Conservation (phyloP, 2,113 vertebrate species). For the Ictidomys tridecemlineatus region DNA sequence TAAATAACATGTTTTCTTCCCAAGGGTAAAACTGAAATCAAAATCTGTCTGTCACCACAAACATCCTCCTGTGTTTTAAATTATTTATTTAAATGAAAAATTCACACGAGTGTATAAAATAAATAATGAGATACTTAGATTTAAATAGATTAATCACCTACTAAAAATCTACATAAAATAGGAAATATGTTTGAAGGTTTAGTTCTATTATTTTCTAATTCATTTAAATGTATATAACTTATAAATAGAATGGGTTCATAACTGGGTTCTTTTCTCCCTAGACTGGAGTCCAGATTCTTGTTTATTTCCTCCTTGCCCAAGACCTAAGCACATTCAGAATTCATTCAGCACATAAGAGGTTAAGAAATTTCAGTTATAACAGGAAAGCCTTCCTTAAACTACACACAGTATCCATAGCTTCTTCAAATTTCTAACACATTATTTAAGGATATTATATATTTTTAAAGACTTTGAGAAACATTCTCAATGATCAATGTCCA, state of each 20-base stretch:
- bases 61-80: conserved; percentile 59
- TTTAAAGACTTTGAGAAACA: conserved; percentile 35
- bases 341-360: neutral
- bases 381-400: neutral
- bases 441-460: neutral
- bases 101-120: conserved; percentile 48
- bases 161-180: conserved; percentile 42
- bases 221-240: conserved; percentile 40
- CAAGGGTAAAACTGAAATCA: conserved; percentile 30
- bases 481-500: neutral
- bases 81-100: conserved; percentile 49
- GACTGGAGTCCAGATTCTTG: conserved; percentile 63
- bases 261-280: conserved; percentile 1
- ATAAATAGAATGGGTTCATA: conserved; percentile 17
- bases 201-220: conserved; percentile 57
- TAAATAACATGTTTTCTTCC: neutral
- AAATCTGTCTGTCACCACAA: neutral
- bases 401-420: neutral
- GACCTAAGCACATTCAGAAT: neutral
- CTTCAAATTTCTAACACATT: neutral
- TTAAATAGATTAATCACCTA: conserved; percentile 45
- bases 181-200: conserved; percentile 66
- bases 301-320: neutral
- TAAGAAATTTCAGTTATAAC: conserved; percentile 13
- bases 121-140: conserved; percentile 56